These are phyloP conservation scores for Bathynomus jamesi DNA, from an alignment of 1,140 invertebrate species.

Conservation along the genomic window DNA sequence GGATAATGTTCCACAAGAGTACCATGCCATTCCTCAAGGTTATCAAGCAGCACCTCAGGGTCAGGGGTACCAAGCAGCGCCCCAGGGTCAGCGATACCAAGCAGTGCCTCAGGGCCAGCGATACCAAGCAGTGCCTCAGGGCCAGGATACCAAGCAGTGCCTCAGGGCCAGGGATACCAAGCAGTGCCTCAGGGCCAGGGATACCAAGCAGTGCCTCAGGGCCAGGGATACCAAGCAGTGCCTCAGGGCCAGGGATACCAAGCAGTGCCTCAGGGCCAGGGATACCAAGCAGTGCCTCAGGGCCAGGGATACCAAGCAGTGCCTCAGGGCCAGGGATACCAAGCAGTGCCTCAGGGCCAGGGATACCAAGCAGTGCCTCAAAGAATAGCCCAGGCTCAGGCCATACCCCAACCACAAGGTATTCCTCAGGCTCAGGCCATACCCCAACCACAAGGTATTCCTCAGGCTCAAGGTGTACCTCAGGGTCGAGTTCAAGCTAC, in stretches of 20 bases:
- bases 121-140: background rate
- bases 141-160: background rate
- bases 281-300: constrained; percentile 23
- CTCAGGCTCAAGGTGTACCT: background rate
- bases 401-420: background rate
- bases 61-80: constrained; percentile 21
- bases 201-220: background rate
- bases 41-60: constrained; percentile 34
- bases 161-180: no score
- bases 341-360: background rate
- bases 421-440: background rate
- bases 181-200: background rate
- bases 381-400: background rate
- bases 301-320: background rate
- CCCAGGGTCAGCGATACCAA: constrained; percentile 6
- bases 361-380: background rate
- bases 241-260: constrained; percentile 35
- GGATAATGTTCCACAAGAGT: constrained; percentile 11
- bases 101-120: background rate
- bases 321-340: background rate
- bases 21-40: constrained; percentile 34
- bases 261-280: constrained; percentile 27
- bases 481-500: background rate
- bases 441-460: background rate
- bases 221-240: constrained; percentile 34